Base-by-base conservation (phyloP, 2,797 vertebrate species). In the Coregonus ussuriensis region DNA sequence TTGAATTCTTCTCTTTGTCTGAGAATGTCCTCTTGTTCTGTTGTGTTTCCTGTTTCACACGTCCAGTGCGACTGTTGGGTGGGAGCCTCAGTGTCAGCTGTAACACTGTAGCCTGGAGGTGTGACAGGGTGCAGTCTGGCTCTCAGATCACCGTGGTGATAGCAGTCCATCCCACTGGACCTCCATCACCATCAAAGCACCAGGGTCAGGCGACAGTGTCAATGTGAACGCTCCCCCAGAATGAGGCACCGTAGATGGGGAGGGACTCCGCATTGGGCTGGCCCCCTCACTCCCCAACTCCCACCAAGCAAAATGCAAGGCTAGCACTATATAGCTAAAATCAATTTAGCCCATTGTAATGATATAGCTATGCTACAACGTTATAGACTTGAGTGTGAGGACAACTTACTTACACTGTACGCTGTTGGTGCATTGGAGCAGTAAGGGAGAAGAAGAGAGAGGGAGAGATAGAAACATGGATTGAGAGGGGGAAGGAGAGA, bases 151-250 rank as follows among this genome's bases (percentile, higher is more conserved):
- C 67, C 71, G 68, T 31, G 11, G 54, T 65, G 81, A 83, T 80
- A 80, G 74, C 76, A 66, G 68, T 13, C 31, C 56, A 35, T 79
- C 77, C 79, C 71, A 33, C 52, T 74, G 78, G 74, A 15, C 80
- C 75, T 74, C 41, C 83, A 79, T 79, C 83, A 76, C 41, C 83
- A 81, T 83, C 85, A 79, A 79, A 85, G 78, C 63, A 1, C 68
- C 47, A 76, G 54, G 76, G 76, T 37, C 75, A 79, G 72, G 81
- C 9, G 41, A 47, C 9, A 47, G 41, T 2, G 41, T 47, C 41
- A 13, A 3, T 67, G 53, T 79, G 76, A 79, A 80, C 71, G 2
- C 53, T 52, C 31, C 3, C 66, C 25, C 59, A 51, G 75, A 74
- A 74, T 79, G 77, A 79, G 75, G 77, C 77, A 79, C 77, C 76